phyloP scores from a whole-genome alignment of 2,888 invertebrate species.

The Apotomis capreana region DNA sequence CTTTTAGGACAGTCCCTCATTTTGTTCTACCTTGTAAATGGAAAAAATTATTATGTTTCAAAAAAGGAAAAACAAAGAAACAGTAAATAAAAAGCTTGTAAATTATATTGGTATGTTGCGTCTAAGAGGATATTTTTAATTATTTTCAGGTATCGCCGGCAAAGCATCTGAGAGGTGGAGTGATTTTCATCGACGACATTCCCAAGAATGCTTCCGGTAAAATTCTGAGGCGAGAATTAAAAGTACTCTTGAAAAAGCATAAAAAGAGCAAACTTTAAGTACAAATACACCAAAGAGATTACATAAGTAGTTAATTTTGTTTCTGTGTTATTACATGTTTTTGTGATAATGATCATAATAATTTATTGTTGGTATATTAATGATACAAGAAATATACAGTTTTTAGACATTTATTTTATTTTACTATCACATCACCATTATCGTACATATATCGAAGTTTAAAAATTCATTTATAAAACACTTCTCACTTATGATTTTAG shows the following conservation, averaged over 20 bases:
- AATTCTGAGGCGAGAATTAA: conserved; percentile 86
- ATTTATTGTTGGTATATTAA: conserved; percentile 31
- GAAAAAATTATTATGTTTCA: too few relatives aligned
- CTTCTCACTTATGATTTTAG: background rate
- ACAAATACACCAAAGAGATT: conserved; percentile 35
- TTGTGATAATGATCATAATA: background rate
- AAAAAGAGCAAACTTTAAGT: conserved; percentile 69
- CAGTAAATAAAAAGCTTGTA: too few relatives aligned
- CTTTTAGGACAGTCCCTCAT: too few relatives aligned
- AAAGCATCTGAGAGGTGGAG: conserved; percentile 89
- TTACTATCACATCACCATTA: conserved; percentile 27
- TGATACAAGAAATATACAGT: conserved; percentile 13
- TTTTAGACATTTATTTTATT: conserved; percentile 29
- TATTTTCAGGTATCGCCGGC: conserved; percentile 85
- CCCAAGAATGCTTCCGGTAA: conserved; percentile 92
- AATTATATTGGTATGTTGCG: too few relatives aligned
- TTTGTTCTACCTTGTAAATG: too few relatives aligned
- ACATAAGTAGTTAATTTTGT: conserved; percentile 23
- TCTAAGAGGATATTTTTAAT: conserved; percentile 12
- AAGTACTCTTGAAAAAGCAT: conserved; percentile 61
- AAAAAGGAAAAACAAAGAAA: too few relatives aligned
- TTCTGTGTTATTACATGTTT: background rate
- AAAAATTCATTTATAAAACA: background rate
- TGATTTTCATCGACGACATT: conserved; percentile 88
- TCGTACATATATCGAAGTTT: conserved; percentile 1